Evolutionary conservation across 1,140 invertebrate genomes (phyloP), one percentile per base, ranked within the genome.

Genomic region (Halictus rubicundus): DNA sequence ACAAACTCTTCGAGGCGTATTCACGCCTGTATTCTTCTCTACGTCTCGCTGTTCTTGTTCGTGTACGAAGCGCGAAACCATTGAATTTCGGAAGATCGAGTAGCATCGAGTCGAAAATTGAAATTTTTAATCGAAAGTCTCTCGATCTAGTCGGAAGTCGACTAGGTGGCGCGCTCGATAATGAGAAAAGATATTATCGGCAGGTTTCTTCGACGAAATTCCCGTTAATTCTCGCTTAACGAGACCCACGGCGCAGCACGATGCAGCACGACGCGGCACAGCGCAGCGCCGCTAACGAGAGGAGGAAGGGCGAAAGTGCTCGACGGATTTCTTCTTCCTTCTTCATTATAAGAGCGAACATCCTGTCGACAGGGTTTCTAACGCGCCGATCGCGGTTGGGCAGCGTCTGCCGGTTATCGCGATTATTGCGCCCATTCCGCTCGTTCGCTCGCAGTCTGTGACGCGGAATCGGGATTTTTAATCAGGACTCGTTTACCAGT

Each of bases 311-410:
- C 37, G 73, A 72, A 42, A 68, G 79, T 75, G 73, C 49, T 64
- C 37, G 59, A 68, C 49, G 69, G 69, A 77, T 83, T 83, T 83
- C 74, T 83, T 83, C 74, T 83, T 77, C 65, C 66, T 54, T 61
- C 72, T 66, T 75, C 16, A 75, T 39, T 75, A 75, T 19, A 57
- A 66, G 61, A 66, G 32, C 46, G 61, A 52, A 63, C 72, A 75
- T 75, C 72, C 72, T 68, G 39, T 10, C 37, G 27, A 23, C 61
- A 71, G 54, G 46, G 68, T 81, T 77, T 83, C 46, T 68, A 83
- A 27, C 54, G 60, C 21, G n/a, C 16, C 19, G 23, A 32, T 52
- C 42, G 65, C 42, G 49, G 16, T 52, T 3, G 3, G 49, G 39
- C 37, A 27, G 21, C 72, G 57, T 66, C 72, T 54, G 32, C 42